phyloP scores from a whole-genome alignment of 2,113 vertebrate genomes.

The Paradisaea rubra region DNA sequence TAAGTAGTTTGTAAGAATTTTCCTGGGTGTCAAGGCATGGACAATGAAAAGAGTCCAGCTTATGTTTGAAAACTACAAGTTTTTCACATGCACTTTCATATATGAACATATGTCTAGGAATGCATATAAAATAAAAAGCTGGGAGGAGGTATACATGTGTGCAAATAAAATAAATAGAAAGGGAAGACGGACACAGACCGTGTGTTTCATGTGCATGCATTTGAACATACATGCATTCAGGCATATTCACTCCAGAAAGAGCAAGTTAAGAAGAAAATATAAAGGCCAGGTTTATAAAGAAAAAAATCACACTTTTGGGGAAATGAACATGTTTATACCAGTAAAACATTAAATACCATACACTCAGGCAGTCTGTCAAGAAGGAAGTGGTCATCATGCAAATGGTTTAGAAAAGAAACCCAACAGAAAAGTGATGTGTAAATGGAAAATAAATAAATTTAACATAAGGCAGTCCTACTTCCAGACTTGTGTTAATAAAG shows the following conservation, averaged over 20 bases:
- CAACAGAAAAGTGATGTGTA: not conserved
- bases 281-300: not conserved
- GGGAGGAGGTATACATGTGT: not conserved
- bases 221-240: not conserved
- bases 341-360: not conserved
- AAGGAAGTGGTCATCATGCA: not conserved
- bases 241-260: not conserved
- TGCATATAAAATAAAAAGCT: not conserved
- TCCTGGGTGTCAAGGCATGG: not conserved
- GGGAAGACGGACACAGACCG: not conserved
- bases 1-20: not conserved
- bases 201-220: not conserved
- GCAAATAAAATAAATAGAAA: not conserved
- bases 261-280: not conserved
- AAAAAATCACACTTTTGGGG: not conserved
- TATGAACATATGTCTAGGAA: not conserved
- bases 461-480: not conserved
- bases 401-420: conserved; percentile 14
- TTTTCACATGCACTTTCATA: not conserved
- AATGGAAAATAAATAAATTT: conserved; percentile 56
- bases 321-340: not conserved
- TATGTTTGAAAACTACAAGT: not conserved
- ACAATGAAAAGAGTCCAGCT: not conserved
- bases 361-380: not conserved
- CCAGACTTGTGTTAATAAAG: conserved; percentile 62